These are phyloP conservation scores for Chelmon rostratus DNA, from an alignment of 2,797 vertebrate species.

Conservation along the genomic window DNA sequence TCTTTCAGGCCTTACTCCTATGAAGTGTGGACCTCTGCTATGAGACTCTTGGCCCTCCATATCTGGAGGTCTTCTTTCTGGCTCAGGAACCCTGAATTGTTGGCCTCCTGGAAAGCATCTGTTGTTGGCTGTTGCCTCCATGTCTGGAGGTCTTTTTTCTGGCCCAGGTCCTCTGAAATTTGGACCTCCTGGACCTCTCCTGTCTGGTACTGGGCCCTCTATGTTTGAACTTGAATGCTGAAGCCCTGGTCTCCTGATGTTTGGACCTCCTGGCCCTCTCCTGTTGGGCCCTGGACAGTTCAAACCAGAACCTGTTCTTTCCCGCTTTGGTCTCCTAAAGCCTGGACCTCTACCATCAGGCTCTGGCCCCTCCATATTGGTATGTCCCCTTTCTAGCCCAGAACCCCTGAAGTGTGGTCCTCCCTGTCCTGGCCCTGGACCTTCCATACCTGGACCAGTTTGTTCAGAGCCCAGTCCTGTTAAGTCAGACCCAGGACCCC, in stretches of 20 bases:
- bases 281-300: conserved; percentile 28
- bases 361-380: conserved; percentile 33
- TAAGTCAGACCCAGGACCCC: conserved; percentile 11
- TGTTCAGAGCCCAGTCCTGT: conserved; percentile 39
- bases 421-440: conserved; percentile 26
- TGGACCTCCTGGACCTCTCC: conserved; percentile 20
- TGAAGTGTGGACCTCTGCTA: conserved; percentile 24
- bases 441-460: conserved; percentile 23
- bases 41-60: conserved; percentile 24
- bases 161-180: conserved; percentile 32
- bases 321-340: conserved; percentile 11
- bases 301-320: conserved; percentile 19
- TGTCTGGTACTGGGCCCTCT: conserved; percentile 14
- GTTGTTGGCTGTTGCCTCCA: conserved; percentile 12
- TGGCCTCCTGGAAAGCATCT: conserved; percentile 21
- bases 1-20: conserved; percentile 28
- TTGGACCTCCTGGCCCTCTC: conserved; percentile 30
- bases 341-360: conserved; percentile 34
- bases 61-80: conserved; percentile 27
- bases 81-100: conserved; percentile 25
- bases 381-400: conserved; percentile 26
- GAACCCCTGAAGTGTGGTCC: conserved; percentile 33
- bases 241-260: conserved; percentile 28
- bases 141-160: conserved; percentile 29
- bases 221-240: conserved; percentile 21